These are phyloP conservation scores for Ypsolopha sequella DNA, from an alignment of 2,888 invertebrate genomes.

Conservation along the genomic window DNA sequence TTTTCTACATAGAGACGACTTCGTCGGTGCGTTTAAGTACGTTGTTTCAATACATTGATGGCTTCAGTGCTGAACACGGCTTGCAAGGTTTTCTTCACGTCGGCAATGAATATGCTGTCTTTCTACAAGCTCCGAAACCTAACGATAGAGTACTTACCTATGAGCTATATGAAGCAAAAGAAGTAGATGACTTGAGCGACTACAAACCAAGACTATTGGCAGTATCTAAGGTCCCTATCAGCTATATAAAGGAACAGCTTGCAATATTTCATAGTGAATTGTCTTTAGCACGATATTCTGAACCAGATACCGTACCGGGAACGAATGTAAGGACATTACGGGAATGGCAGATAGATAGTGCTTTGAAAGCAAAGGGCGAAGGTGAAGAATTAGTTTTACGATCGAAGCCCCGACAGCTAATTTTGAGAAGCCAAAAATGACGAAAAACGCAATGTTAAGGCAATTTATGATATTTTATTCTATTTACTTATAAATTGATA, in stretches of 20 bases:
- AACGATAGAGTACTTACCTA: constrained; percentile 43
- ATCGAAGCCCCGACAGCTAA: constrained; percentile 22
- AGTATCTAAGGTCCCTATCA: constrained; percentile 43
- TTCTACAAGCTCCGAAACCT: constrained; percentile 33
- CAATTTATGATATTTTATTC: too few relatives aligned
- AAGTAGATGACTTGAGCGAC: constrained; percentile 23
- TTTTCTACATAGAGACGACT: constrained; percentile 4
- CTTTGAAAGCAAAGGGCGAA: neutral
- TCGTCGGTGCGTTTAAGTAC: constrained; percentile 40
- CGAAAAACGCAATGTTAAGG: too few relatives aligned
- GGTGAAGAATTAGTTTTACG: neutral
- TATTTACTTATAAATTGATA: neutral
- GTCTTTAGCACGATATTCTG: constrained; percentile 38
- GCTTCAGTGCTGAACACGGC: constrained; percentile 36
- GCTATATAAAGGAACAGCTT: constrained; percentile 45
- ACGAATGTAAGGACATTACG: constrained; percentile 42
- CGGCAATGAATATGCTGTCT: constrained; percentile 46
- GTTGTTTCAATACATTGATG: constrained; percentile 48
- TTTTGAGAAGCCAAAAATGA: constrained; percentile 20
- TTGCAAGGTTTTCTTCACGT: constrained; percentile 45
- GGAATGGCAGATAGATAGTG: constrained; percentile 51
- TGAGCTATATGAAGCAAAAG: constrained; percentile 48
- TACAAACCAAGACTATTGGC: constrained; percentile 41
- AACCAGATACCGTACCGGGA: constrained; percentile 41
- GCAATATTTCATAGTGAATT: constrained; percentile 34